Evolutionary conservation across 1,140 invertebrate genomes (phyloP).

Genomic region (Brachionus calyciflorus): DNA sequence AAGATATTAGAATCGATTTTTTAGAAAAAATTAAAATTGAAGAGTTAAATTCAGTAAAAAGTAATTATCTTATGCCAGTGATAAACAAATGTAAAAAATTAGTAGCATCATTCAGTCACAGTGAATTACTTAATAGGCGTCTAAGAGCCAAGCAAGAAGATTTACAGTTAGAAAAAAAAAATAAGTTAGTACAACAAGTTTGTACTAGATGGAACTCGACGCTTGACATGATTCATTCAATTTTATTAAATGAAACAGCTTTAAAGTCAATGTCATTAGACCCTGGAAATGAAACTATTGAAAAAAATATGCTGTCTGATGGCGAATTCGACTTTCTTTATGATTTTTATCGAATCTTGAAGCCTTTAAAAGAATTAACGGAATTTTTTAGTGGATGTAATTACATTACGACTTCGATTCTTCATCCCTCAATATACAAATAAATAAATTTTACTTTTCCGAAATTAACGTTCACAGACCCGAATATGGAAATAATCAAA

Average conservation of each 20-base stretch:
- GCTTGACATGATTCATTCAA: too few species aligned
- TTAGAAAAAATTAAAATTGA: background rate
- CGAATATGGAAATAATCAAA: background rate
- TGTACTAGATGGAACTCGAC: too few species aligned
- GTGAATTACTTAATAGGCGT: background rate
- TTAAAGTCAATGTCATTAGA: too few species aligned
- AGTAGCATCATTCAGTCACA: conserved; percentile 18
- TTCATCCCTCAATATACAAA: too few species aligned
- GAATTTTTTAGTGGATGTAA: too few species aligned
- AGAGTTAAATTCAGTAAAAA: background rate
- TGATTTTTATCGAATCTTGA: too few species aligned
- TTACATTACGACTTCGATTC: too few species aligned
- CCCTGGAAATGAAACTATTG: too few species aligned
- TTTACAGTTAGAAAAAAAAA: background rate
- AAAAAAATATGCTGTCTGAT: too few species aligned
- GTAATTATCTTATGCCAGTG: background rate
- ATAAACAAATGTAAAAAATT: background rate
- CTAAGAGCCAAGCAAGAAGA: background rate
- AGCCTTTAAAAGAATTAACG: too few species aligned
- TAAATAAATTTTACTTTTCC: background rate
- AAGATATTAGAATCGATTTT: background rate
- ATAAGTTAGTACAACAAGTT: background rate
- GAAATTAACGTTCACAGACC: background rate
- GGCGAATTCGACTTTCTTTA: too few species aligned
- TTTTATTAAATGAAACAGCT: too few species aligned